A percentile compares a stretch with the other conserved stretches of the same genome.
Conservation (phyloP, 2,888 invertebrate species). For the Leptopilina drosophilae region DNA sequence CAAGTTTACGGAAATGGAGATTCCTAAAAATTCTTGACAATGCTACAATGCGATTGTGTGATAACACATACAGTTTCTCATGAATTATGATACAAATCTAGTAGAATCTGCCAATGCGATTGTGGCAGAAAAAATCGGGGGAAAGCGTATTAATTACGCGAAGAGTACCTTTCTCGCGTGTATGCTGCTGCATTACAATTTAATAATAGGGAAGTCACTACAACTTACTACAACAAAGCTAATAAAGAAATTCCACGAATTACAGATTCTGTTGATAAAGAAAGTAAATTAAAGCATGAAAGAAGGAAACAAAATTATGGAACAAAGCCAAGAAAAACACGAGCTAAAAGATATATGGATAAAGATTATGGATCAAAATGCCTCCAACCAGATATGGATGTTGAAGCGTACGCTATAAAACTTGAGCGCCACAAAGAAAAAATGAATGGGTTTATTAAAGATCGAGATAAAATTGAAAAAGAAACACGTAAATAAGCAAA, state of each 20-base stretch:
- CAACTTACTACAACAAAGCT: not conserved
- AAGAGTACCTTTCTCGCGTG: not conserved
- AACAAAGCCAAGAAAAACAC: not conserved
- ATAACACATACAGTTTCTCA: not conserved
- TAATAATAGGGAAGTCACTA: not conserved
- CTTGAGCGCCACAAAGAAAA: not conserved
- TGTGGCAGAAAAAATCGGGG: not conserved
- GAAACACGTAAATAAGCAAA: not conserved
- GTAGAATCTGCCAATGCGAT: not conserved
- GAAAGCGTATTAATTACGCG: not conserved
- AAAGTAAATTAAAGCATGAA: not conserved
- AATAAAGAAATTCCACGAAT: not conserved
- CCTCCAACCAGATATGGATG: not conserved
- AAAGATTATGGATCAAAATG: not conserved
- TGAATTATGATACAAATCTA: not conserved
- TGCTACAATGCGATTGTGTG: not conserved
- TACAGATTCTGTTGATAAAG: not conserved
- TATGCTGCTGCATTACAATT: not conserved
- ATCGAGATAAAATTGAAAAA: conserved; percentile 6
- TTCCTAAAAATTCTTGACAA: not conserved
- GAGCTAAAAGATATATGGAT: not conserved
- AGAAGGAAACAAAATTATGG: not conserved
- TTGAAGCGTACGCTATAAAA: not conserved
- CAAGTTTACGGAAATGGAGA: not conserved
- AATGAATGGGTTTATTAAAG: not conserved